Conservation (phyloP, 1,140 invertebrate species). For the Rhyzopertha dominica region DNA sequence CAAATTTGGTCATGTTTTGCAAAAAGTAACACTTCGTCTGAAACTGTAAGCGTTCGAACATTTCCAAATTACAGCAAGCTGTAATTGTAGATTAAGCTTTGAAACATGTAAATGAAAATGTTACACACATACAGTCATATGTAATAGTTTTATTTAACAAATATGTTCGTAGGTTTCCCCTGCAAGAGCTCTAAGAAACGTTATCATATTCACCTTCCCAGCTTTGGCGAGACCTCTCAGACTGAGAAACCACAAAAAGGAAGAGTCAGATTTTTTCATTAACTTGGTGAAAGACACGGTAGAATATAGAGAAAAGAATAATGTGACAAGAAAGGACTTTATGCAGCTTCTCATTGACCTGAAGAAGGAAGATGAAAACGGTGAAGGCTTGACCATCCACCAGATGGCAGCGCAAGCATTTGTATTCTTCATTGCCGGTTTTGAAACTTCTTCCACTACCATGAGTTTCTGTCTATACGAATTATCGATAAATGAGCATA, state of each 20-base stretch:
- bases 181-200: too few relatives aligned
- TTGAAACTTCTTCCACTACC: constrained; percentile 47
- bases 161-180: too few relatives aligned
- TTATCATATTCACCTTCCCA: too few relatives aligned
- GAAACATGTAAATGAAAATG: too few relatives aligned
- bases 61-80: too few relatives aligned
- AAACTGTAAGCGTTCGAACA: too few relatives aligned
- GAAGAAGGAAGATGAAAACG: constrained; percentile 31
- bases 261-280: constrained; percentile 47
- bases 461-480: constrained; percentile 48
- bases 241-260: constrained; percentile 4
- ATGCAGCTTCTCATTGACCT: constrained; percentile 53
- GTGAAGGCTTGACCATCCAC: constrained; percentile 19
- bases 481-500: constrained; percentile 44
- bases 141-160: too few relatives aligned
- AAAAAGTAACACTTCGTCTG: too few relatives aligned
- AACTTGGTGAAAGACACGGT: constrained; percentile 45
- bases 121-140: too few relatives aligned
- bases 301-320: constrained; percentile 46
- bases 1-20: too few relatives aligned
- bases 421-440: constrained; percentile 46
- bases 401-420: constrained; percentile 24
- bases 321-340: constrained; percentile 49
- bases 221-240: constrained; percentile 7
- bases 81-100: too few relatives aligned